phyloP scores from a whole-genome alignment of 1,140 invertebrate species.

The Whitmania pigra region DNA sequence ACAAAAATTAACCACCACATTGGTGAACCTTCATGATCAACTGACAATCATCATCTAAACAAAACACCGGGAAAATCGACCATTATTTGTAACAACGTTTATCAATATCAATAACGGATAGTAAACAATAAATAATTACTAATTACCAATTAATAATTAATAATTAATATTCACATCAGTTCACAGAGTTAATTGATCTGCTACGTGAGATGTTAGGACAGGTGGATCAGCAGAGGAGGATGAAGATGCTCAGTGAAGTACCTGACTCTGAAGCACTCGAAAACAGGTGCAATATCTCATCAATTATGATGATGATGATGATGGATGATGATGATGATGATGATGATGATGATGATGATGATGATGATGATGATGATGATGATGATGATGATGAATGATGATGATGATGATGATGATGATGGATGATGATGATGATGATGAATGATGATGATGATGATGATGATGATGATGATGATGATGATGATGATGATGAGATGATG shows the following conservation, averaged over 20 bases:
- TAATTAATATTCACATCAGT: conserved; percentile 38
- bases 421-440: background rate
- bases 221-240: conserved; percentile 57
- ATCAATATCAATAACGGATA: too few species aligned
- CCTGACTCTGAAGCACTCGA: conserved; percentile 27
- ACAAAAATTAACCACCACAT: too few species aligned
- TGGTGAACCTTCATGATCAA: too few species aligned
- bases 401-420: background rate
- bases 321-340: too few species aligned
- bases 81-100: too few species aligned
- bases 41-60: too few species aligned
- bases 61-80: too few species aligned
- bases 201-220: conserved; percentile 84
- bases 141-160: too few species aligned
- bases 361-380: conserved; percentile 10
- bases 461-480: conserved; percentile 22
- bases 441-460: too few species aligned
- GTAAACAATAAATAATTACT: too few species aligned
- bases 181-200: conserved; percentile 68
- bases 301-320: background rate
- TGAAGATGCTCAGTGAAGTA: conserved; percentile 36
- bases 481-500: conserved; percentile 23
- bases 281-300: background rate
- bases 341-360: conserved; percentile 5
- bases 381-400: conserved; percentile 25